Evolutionary conservation across 1,140 invertebrate species (phyloP).

Genomic region (Bombus sibiricus): DNA sequence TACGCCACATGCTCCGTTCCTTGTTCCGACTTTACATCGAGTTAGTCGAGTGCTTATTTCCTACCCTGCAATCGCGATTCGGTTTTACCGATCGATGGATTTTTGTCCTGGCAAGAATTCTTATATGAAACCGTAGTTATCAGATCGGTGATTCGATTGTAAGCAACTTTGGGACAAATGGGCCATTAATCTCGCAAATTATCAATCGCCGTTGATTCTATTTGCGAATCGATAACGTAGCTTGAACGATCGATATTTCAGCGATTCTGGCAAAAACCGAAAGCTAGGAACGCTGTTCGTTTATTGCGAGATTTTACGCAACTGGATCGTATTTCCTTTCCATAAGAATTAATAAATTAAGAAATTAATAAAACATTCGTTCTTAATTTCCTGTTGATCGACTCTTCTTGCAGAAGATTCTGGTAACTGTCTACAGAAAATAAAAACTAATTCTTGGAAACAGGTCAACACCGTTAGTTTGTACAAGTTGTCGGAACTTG

Average conservation of each 20-base stretch:
- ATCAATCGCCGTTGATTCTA: neutral
- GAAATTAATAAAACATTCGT: too few relatives aligned
- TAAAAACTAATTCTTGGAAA: neutral
- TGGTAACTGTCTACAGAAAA: neutral
- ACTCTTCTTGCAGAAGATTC: too few relatives aligned
- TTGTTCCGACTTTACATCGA: constrained; percentile 25
- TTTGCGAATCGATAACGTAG: neutral
- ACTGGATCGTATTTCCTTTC: neutral
- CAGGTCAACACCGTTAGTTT: neutral
- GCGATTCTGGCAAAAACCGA: fast-evolving
- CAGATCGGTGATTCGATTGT: neutral
- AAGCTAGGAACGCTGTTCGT: too few relatives aligned
- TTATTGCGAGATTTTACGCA: too few relatives aligned
- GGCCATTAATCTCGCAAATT: neutral
- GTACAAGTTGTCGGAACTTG: neutral
- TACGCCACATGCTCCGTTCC: constrained; percentile 14
- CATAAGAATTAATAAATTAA: too few relatives aligned
- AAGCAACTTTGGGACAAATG: neutral
- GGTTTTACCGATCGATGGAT: neutral
- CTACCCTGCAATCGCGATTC: constrained; percentile 19
- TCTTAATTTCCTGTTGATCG: neutral
- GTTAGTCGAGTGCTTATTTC: neutral
- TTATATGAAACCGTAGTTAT: neutral
- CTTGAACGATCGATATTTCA: too few relatives aligned
- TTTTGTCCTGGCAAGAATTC: neutral